Percentiles rank a stretch among this genome's conserved stretches.
Evolutionary conservation across 2,113 vertebrate species (phyloP).

Genomic region (Gambusia holbrooki): DNA sequence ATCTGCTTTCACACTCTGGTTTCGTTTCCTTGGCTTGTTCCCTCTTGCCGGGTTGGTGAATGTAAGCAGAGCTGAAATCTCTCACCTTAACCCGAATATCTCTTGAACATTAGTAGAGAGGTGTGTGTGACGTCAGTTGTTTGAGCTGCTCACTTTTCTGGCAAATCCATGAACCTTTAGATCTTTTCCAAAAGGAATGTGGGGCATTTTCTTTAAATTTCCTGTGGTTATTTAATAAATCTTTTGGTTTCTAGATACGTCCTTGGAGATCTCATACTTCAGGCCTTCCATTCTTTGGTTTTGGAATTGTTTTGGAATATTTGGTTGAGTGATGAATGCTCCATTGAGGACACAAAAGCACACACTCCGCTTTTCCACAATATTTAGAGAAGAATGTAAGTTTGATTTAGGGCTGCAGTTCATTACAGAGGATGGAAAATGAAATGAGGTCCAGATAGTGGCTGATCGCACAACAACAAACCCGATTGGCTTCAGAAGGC

Average conservation of each 20-base stretch:
- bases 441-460: conserved; percentile 4
- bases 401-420: conserved; percentile 20
- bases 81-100: conserved; percentile 14
- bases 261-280: not conserved
- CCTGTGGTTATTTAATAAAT: conserved; percentile 3
- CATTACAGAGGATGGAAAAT: conserved; percentile 18
- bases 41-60: not conserved
- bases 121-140: not conserved
- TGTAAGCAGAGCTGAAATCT: conserved; percentile 11
- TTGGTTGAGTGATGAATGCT: conserved; percentile 6
- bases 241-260: not conserved
- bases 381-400: conserved; percentile 9
- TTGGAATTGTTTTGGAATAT: conserved; percentile 14
- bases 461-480: not conserved
- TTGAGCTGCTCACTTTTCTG: conserved; percentile 16
- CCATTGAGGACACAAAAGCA: conserved; percentile 8
- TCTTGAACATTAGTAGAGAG: conserved; percentile 7
- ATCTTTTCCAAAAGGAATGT: conserved; percentile 9
- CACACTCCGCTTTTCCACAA: conserved; percentile 7
- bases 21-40: not conserved
- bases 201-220: conserved; percentile 1
- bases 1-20: conserved; percentile 3
- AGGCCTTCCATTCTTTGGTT: conserved; percentile 17
- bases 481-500: not conserved
- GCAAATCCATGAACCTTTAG: conserved; percentile 20